Base-by-base conservation (phyloP, 2,888 invertebrate genomes). In the Perizoma flavofasciatum region DNA sequence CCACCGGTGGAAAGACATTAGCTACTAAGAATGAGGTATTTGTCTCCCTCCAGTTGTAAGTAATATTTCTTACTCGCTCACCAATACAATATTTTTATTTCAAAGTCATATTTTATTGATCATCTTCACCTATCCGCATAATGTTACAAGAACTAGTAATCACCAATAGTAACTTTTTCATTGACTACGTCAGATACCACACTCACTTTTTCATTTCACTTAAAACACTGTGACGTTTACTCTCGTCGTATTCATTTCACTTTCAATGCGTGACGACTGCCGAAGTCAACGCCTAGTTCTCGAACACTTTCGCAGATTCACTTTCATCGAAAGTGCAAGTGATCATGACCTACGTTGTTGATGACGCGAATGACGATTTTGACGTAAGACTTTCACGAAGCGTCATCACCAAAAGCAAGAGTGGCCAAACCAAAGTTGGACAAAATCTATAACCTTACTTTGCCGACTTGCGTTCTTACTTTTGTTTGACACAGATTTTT, bases 311-410 rank as follows among this genome's bases (percentile, higher is more conserved):
- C 57, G 44, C 63, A 53, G 66, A 75, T 68, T 82, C 78, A 78
- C 81, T 83, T 82, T 82, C 78, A 55, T 69, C 63, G 79, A 83
- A 76, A 87, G 81, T 81, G 81, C 65, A 79, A 86, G 84, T 84
- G 81, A 70, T 71, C 77, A 51, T 77, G 81, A 86, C 81, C 83
- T 82, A 59, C 75, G 75, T 5, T 37, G 37, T 6, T 37, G 59
- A 53, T 67, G 61, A 65, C 50, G 68, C 50, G 44, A 56, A 69
- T 73, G 74, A 77, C 70, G 73, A 51, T 57, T 65, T 63, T 73
- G 61, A 73, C 77, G 74, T 73, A 56, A 45, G 45, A 75, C 76
- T 78, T 77, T 79, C 73, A 62, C 66, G 59, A 49, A 33, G 54
- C 64, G 66, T 69, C 68, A 65, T 60, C 51, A 63, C 59, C 55